A percentile compares a stretch with the other conserved stretches of the same genome.
phyloP scores from a whole-genome alignment of 2,113 vertebrate species.

The Nestor notabilis region DNA sequence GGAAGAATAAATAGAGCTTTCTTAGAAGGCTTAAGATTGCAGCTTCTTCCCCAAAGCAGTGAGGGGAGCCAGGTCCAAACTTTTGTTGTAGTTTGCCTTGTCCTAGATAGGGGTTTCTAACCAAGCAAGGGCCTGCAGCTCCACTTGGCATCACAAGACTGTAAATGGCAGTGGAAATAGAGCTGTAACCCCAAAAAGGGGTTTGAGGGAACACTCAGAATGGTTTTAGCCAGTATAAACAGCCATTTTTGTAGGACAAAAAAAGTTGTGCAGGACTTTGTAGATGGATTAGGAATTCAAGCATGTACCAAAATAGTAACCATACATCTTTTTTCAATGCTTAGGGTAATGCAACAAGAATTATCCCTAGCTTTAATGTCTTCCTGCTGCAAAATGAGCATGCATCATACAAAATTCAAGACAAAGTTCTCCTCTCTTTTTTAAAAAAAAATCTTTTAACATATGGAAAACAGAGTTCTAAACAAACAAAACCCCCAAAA shows the following conservation, averaged over 20 bases:
- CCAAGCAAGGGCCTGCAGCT: background rate
- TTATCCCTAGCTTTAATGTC: background rate
- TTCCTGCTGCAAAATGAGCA: background rate
- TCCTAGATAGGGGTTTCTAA: background rate
- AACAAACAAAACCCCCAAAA: background rate
- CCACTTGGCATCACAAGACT: background rate
- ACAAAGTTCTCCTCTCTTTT: background rate
- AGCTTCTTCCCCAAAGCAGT: background rate
- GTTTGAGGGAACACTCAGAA: background rate
- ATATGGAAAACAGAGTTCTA: background rate
- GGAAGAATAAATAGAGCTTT: background rate
- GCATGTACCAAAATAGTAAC: background rate
- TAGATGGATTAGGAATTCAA: background rate
- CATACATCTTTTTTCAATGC: background rate
- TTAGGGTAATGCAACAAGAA: background rate
- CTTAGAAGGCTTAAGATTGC: background rate
- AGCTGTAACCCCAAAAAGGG: background rate
- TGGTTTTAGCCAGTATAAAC: background rate
- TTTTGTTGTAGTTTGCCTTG: background rate
- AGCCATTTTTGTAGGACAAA: background rate
- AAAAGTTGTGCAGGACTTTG: background rate
- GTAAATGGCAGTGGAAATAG: background rate
- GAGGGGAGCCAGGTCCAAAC: background rate
- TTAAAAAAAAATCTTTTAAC: background rate
- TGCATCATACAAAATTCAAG: background rate